These are phyloP conservation scores for Coenonympha glycerion DNA, from an alignment of 2,888 invertebrate species.

Conservation along the genomic window DNA sequence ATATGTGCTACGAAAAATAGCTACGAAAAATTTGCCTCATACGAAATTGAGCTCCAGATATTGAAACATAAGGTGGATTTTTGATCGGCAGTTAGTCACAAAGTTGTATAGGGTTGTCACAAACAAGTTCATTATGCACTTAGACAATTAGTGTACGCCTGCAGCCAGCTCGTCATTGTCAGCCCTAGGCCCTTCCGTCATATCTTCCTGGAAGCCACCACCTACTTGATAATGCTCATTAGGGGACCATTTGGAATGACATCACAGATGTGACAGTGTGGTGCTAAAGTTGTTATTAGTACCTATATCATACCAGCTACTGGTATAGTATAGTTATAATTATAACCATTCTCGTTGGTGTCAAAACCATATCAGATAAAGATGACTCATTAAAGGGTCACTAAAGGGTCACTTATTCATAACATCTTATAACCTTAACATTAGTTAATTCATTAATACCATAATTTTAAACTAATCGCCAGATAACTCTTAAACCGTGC, in stretches of 20 bases:
- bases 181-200: slow-evolving; percentile 59
- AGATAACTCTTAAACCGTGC: too few species aligned
- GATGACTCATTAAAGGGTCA: too few species aligned
- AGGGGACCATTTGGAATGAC: slow-evolving; percentile 24
- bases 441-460: too few species aligned
- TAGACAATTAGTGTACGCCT: slow-evolving; percentile 72
- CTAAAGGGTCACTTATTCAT: too few species aligned
- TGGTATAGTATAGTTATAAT: too few species aligned
- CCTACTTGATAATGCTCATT: slow-evolving; percentile 44
- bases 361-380: too few species aligned
- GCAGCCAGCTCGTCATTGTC: slow-evolving; percentile 47
- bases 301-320: too few species aligned
- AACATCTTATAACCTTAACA: too few species aligned
- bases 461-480: too few species aligned
- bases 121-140: slow-evolving; percentile 73
- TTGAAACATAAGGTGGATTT: slow-evolving; percentile 35
- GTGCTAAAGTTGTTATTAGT: not conserved
- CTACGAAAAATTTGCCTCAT: slow-evolving; percentile 20
- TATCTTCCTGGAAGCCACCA: slow-evolving; percentile 41
- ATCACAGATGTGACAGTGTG: slow-evolving; percentile 14
- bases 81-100: slow-evolving; percentile 26
- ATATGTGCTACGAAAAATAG: slow-evolving; percentile 16
- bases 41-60: slow-evolving; percentile 35
- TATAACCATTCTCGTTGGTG: not conserved
- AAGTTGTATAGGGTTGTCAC: slow-evolving; percentile 54